phyloP scores from a whole-genome alignment of 2,888 invertebrate species.

The Pyrocoelia pectoralis region DNA sequence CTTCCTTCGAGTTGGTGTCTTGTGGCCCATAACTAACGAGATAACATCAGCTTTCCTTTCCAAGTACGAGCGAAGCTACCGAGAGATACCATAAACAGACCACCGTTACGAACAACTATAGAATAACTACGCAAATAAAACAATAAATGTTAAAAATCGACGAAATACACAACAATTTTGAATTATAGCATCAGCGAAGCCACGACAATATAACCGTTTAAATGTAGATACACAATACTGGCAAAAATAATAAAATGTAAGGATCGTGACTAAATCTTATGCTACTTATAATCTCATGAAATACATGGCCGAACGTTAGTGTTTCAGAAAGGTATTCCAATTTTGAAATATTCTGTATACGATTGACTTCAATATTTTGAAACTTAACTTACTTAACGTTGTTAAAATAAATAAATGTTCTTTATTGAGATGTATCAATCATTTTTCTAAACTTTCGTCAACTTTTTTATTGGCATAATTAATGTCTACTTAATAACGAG shows the following conservation, averaged over 20 bases:
- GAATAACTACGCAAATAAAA: constrained; percentile 36
- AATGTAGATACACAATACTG: constrained; percentile 34
- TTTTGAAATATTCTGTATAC: too few species aligned
- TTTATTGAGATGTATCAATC: too few species aligned
- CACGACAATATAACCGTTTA: constrained; percentile 42
- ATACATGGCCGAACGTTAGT: too few species aligned
- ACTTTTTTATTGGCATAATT: too few species aligned
- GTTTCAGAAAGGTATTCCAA: too few species aligned
- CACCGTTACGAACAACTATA: constrained; percentile 47
- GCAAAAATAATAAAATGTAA: constrained; percentile 38
- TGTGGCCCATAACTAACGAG: constrained; percentile 58
- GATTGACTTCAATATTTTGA: too few species aligned
- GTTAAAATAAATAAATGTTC: too few species aligned
- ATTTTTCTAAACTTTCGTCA: too few species aligned
- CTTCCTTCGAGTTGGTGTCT: constrained; percentile 55
- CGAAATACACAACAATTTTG: constrained; percentile 43
- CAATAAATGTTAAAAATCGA: constrained; percentile 38
- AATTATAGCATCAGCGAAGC: constrained; percentile 39
- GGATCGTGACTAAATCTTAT: constrained; percentile 40
- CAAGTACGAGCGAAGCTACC: constrained; percentile 44
- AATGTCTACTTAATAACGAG: too few species aligned
- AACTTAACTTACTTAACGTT: too few species aligned
- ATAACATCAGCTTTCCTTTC: constrained; percentile 52
- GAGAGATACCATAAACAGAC: constrained; percentile 43
- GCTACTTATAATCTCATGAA: constrained; percentile 26